Evolutionary conservation across 2,113 vertebrate species (phyloP).

Genomic region (Solea solea): DNA sequence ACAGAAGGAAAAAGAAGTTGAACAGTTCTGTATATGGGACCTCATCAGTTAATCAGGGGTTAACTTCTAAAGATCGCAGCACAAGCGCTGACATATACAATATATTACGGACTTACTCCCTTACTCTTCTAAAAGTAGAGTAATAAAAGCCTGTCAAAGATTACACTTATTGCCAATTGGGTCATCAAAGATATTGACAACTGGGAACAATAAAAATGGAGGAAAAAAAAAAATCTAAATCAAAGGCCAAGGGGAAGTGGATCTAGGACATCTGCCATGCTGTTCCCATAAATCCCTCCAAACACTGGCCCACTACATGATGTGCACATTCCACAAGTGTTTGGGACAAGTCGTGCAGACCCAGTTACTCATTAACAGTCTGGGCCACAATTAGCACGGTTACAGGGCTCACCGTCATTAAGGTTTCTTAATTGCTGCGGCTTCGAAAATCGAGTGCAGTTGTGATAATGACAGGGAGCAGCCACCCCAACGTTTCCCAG

Average conservation of each 20-base stretch:
- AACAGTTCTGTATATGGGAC: background rate
- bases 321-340: slow-evolving; percentile 67
- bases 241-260: background rate
- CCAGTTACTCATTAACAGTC: slow-evolving; percentile 69
- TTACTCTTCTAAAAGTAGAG: background rate
- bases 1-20: background rate
- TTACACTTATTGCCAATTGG: slow-evolving; percentile 14
- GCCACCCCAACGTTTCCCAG: slow-evolving; percentile 57
- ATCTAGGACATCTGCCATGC: slow-evolving; percentile 42
- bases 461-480: slow-evolving; percentile 66
- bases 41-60: background rate
- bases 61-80: background rate
- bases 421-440: slow-evolving; percentile 70
- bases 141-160: slow-evolving; percentile 29
- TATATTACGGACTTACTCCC: slow-evolving; percentile 8
- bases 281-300: slow-evolving; percentile 23
- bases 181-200: background rate
- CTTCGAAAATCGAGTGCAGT: slow-evolving; percentile 64
- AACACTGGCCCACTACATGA: slow-evolving; percentile 41
- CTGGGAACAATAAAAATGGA: background rate
- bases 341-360: slow-evolving; percentile 59
- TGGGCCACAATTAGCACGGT: slow-evolving; percentile 71
- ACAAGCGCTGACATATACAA: background rate
- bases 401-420: slow-evolving; percentile 69
- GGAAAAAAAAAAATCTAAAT: background rate